These are phyloP conservation scores for Euphonia xanthogaster DNA, from an alignment of 2,797 vertebrate genomes.

Conservation along the genomic window DNA sequence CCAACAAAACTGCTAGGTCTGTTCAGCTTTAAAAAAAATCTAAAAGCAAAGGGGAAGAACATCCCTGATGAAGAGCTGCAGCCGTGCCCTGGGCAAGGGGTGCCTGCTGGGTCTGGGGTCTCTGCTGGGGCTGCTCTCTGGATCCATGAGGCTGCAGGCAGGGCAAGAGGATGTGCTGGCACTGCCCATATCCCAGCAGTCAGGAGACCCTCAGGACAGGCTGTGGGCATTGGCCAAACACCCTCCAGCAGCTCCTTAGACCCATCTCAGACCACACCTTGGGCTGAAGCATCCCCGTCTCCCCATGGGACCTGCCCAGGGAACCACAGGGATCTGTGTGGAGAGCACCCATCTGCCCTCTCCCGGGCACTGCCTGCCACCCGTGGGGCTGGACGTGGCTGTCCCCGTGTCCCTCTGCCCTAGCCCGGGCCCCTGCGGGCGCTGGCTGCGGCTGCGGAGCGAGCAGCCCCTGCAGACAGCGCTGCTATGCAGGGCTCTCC, in stretches of 20 bases:
- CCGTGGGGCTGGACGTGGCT: rapidly evolving
- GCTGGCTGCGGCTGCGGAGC: background rate
- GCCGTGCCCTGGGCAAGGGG: rapidly evolving
- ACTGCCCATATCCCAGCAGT: background rate
- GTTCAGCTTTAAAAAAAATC: background rate
- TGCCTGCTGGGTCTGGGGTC: rapidly evolving
- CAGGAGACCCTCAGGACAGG: background rate
- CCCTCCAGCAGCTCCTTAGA: background rate
- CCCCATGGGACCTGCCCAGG: background rate
- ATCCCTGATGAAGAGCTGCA: rapidly evolving
- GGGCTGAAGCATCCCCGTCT: background rate
- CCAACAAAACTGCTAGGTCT: background rate
- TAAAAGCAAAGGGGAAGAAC: background rate
- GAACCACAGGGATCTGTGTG: background rate
- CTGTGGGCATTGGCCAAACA: rapidly evolving
- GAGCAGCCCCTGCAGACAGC: constrained; percentile 39
- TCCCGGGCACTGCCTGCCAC: background rate
- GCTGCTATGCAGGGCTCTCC: background rate
- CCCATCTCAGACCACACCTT: background rate
- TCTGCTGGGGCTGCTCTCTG: background rate
- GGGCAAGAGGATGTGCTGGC: background rate
- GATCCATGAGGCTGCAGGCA: background rate
- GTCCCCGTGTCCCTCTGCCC: background rate
- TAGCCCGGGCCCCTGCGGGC: background rate
- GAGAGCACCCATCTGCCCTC: rapidly evolving